These are phyloP conservation scores for Nymphalis polychloros DNA, from an alignment of 2,888 invertebrate genomes.

Conservation along the genomic window DNA sequence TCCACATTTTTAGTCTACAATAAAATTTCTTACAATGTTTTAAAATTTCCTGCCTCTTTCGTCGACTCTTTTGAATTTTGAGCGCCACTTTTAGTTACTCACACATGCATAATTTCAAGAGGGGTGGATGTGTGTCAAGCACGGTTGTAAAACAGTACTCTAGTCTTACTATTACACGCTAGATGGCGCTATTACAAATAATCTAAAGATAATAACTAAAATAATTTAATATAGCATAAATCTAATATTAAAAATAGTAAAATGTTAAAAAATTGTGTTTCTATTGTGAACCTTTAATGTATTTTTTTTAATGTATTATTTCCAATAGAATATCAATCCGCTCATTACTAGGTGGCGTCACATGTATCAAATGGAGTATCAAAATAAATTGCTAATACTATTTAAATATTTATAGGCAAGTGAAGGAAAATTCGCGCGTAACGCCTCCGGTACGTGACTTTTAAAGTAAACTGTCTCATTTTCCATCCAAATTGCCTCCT, in stretches of 20 bases:
- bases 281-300: neutral
- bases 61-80: conserved; percentile 52
- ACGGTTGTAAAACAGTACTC: conserved; percentile 56
- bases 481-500: conserved; percentile 70
- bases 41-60: conserved; percentile 33
- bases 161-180: conserved; percentile 34
- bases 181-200: conserved; percentile 35
- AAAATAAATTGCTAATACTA: conserved; percentile 13
- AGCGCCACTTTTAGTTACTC: conserved; percentile 55
- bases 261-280: no score
- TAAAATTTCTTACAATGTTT: conserved; percentile 34
- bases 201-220: neutral
- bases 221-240: no score
- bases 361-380: conserved; percentile 39
- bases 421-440: conserved; percentile 41
- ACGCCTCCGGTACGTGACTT: conserved; percentile 67
- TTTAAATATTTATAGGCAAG: conserved; percentile 34
- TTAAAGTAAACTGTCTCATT: conserved; percentile 72
- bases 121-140: conserved; percentile 41
- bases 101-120: conserved; percentile 51
- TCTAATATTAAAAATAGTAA: no score
- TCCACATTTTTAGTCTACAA: conserved; percentile 27
- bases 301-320: neutral
- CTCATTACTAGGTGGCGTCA: conserved; percentile 62
- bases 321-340: conserved; percentile 43